A percentile compares a stretch with the other conserved stretches of the same genome.
These are phyloP conservation scores for Oscheius sp. DNA, from an alignment of 2,888 invertebrate species.

Conservation along the genomic window DNA sequence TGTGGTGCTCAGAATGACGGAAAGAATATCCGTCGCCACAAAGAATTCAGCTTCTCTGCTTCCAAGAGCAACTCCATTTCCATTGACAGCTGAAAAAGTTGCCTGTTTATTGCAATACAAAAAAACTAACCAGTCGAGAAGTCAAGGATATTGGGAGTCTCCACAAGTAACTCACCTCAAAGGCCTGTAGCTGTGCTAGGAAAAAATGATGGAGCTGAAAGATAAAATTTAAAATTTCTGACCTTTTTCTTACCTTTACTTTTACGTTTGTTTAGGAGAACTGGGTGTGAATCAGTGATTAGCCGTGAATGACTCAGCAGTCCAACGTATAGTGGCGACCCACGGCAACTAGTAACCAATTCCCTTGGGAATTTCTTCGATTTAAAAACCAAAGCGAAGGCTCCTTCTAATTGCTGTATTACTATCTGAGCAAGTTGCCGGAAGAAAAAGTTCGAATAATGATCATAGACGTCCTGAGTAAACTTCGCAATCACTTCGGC, in stretches of 20 bases:
- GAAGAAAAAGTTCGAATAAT: conserved; percentile 88
- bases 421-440: conserved; percentile 94
- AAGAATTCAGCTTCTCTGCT: no score
- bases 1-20: no score
- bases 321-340: conserved; percentile 91
- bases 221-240: background rate
- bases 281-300: conserved; percentile 95
- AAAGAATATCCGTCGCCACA: no score
- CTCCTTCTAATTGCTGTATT: conserved; percentile 98
- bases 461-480: conserved; percentile 87
- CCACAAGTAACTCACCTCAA: no score
- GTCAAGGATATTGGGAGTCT: no score
- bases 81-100: no score
- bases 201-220: no score
- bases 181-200: no score
- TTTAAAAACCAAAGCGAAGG: conserved; percentile 96
- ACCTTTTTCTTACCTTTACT: background rate
- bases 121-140: no score
- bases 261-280: conserved; percentile 91
- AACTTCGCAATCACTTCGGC: conserved; percentile 98
- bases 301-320: conserved; percentile 90
- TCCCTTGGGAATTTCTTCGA: conserved; percentile 95
- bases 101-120: no score
- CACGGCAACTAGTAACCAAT: conserved; percentile 87
- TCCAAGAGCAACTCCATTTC: no score